phyloP scores from a whole-genome alignment of 2,113 vertebrate genomes.

The Syrrhaptes paradoxus region DNA sequence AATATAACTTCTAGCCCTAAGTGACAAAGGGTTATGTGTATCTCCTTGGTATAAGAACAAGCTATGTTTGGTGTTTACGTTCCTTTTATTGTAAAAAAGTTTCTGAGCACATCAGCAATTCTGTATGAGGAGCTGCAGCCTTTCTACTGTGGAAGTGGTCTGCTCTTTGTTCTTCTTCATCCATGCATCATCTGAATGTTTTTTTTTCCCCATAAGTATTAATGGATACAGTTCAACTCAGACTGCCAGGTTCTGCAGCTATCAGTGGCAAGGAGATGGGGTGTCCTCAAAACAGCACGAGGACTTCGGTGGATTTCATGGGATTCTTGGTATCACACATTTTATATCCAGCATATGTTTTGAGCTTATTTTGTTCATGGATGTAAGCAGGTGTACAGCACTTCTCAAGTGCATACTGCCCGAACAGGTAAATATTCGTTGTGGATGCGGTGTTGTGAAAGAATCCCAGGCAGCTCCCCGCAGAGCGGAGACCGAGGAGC shows the following conservation, averaged over 20 bases:
- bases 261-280: too few relatives aligned
- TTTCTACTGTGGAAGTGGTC: not conserved
- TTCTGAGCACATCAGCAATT: not conserved
- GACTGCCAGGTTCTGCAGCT: not conserved
- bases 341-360: not conserved
- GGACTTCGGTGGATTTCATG: not conserved
- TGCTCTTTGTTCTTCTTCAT: not conserved
- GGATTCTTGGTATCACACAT: not conserved
- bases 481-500: not conserved
- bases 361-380: not conserved
- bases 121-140: not conserved
- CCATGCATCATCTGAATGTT: not conserved
- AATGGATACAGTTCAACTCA: not conserved
- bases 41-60: not conserved
- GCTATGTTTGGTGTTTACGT: not conserved
- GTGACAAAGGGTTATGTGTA: not conserved
- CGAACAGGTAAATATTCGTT: not conserved
- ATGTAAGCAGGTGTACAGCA: not conserved
- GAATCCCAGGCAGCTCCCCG: not conserved
- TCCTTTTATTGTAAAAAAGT: not conserved
- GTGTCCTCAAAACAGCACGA: not conserved
- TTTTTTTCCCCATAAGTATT: not conserved
- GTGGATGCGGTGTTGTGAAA: not conserved
- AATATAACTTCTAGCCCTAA: not conserved
- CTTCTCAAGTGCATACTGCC: rapidly evolving